Conservation (phyloP, 2,113 vertebrate genomes). For the Cyanocitta stelleri region DNA sequence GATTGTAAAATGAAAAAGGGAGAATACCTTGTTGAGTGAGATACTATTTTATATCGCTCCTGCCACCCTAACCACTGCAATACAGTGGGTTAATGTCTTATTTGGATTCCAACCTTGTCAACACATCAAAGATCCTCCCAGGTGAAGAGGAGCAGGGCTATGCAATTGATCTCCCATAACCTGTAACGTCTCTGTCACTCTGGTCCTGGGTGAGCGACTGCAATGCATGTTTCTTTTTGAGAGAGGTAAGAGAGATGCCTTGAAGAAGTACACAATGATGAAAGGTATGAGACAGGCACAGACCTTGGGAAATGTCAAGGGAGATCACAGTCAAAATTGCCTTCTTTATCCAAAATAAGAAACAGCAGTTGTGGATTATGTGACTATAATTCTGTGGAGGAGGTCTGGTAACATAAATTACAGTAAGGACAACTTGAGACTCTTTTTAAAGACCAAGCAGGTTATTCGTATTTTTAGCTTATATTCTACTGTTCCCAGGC, state of each 20-base stretch:
- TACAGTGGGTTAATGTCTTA: neutral
- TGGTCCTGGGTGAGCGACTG: neutral
- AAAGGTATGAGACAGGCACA: conserved; percentile 32
- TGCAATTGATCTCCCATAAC: conserved; percentile 40
- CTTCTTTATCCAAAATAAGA: conserved; percentile 46
- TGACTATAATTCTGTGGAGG: neutral
- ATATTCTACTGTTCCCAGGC: neutral
- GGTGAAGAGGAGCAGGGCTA: conserved; percentile 35
- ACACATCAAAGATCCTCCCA: neutral
- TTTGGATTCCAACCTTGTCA: conserved; percentile 13
- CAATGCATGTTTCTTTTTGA: conserved; percentile 16
- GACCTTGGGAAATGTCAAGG: conserved; percentile 53
- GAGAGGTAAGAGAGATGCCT: conserved; percentile 15
- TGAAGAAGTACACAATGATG: conserved; percentile 31
- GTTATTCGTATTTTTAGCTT: neutral
- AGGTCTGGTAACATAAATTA: conserved; percentile 9
- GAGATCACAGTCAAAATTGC: conserved; percentile 43
- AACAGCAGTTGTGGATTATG: neutral
- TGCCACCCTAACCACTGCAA: neutral
- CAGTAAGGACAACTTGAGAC: neutral
- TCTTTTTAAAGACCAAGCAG: neutral
- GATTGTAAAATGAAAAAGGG: conserved; percentile 24
- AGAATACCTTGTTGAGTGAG: neutral
- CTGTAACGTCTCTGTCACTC: conserved; percentile 4
- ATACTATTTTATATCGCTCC: neutral